Evolutionary conservation across 2,113 vertebrate species (phyloP).

Genomic region (Tamias sibiricus): DNA sequence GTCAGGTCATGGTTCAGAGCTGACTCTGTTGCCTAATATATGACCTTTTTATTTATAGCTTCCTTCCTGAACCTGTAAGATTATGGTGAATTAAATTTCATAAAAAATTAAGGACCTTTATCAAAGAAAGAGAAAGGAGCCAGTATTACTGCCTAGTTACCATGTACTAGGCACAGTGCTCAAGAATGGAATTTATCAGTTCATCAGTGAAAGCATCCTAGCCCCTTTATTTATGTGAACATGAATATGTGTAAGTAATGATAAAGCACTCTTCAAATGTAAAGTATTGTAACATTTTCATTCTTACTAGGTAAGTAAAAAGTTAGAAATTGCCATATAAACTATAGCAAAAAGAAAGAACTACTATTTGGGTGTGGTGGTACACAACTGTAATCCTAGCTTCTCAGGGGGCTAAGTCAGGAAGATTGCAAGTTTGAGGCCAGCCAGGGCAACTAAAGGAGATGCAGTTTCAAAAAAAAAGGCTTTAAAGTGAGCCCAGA

Average conservation of each 20-base stretch:
- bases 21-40: not conserved
- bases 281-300: conserved; percentile 13
- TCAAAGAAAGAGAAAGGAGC: not conserved
- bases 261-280: not conserved
- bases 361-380: not conserved
- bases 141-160: not conserved
- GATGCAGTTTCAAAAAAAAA: not conserved
- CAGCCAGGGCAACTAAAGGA: not conserved
- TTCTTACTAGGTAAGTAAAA: not conserved
- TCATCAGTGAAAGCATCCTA: not conserved
- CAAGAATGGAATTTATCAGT: not conserved
- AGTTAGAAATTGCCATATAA: not conserved
- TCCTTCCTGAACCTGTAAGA: not conserved
- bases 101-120: conserved; percentile 9
- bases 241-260: not conserved
- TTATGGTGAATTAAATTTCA: not conserved
- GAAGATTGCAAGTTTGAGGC: not conserved
- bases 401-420: not conserved
- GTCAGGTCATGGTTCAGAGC: not conserved
- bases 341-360: not conserved
- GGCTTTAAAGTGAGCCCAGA: not conserved
- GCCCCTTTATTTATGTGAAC: not conserved
- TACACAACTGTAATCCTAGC: not conserved
- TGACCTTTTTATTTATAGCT: not conserved
- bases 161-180: not conserved